phyloP scores from a whole-genome alignment of 1,140 invertebrate genomes.

The Andrena cerasifolii region DNA sequence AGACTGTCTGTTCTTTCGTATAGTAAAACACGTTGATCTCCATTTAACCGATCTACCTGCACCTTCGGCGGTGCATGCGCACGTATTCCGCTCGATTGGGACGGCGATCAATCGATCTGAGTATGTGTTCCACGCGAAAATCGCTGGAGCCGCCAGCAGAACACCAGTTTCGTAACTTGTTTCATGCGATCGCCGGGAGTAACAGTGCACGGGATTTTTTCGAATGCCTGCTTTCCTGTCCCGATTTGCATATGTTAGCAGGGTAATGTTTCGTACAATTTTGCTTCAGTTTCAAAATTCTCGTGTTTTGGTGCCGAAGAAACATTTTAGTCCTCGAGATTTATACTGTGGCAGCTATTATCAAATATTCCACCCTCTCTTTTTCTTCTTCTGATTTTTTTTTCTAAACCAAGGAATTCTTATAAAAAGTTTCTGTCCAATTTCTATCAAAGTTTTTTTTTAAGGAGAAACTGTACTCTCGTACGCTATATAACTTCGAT shows the following conservation, averaged over 20 bases:
- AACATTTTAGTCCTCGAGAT: no score
- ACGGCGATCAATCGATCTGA: conserved; percentile 23
- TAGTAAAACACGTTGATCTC: conserved; percentile 2
- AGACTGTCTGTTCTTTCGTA: conserved; percentile 8
- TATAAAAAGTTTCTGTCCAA: no score
- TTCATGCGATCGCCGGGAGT: conserved; percentile 19
- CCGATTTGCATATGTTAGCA: conserved; percentile 5
- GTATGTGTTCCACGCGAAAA: conserved; percentile 28
- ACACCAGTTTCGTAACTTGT: conserved; percentile 24
- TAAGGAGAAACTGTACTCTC: no score
- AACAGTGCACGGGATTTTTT: conserved; percentile 2
- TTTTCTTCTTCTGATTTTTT: no score
- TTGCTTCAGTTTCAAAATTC: no score
- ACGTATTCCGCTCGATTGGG: neutral
- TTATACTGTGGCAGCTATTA: no score
- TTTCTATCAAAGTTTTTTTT: no score
- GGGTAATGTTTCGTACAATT: no score
- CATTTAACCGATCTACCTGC: conserved; percentile 20
- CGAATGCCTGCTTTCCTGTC: neutral
- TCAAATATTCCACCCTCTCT: no score
- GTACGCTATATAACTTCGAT: no score
- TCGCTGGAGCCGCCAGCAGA: neutral
- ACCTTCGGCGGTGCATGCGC: neutral
- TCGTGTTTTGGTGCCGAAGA: no score
- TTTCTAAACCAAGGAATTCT: no score